Evolutionary conservation across 1,140 invertebrate genomes (phyloP).

Genomic region (Acyrthosiphon pisum): DNA sequence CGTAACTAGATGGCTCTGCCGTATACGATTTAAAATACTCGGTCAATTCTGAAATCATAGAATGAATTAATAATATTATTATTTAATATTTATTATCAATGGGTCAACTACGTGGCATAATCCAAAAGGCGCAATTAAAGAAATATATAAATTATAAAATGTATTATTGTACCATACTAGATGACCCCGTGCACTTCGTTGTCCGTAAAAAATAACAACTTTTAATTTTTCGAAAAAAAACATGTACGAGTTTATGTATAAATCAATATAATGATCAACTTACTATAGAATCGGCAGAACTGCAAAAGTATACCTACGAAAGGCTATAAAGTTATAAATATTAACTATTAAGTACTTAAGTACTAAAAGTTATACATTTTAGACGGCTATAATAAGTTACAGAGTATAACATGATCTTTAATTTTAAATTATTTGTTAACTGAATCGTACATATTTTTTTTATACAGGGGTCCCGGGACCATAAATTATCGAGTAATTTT

Average conservation of each 20-base stretch:
- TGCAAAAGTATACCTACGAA: neutral
- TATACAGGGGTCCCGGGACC: neutral
- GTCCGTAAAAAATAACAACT: no score
- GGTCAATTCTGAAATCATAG: no score
- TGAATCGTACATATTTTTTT: neutral
- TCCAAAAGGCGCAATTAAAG: no score
- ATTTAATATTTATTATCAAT: no score
- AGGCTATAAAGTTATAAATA: neutral
- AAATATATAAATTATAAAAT: no score
- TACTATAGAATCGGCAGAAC: neutral
- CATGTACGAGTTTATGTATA: neutral
- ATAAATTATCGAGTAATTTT: constrained; percentile 1
- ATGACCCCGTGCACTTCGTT: no score
- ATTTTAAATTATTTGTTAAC: neutral
- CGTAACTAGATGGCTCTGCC: no score
- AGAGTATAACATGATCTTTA: neutral
- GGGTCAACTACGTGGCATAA: no score
- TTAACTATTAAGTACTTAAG: neutral
- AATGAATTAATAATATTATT: no score
- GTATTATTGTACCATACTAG: no score
- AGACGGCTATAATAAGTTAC: neutral
- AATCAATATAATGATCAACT: neutral
- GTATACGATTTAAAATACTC: no score
- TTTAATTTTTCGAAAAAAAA: neutral
- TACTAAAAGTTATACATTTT: neutral